Evolutionary conservation across 2,888 invertebrate species (phyloP), one percentile per base, ranked within the genome.

Genomic region (Aleiodes leptofemur): DNA sequence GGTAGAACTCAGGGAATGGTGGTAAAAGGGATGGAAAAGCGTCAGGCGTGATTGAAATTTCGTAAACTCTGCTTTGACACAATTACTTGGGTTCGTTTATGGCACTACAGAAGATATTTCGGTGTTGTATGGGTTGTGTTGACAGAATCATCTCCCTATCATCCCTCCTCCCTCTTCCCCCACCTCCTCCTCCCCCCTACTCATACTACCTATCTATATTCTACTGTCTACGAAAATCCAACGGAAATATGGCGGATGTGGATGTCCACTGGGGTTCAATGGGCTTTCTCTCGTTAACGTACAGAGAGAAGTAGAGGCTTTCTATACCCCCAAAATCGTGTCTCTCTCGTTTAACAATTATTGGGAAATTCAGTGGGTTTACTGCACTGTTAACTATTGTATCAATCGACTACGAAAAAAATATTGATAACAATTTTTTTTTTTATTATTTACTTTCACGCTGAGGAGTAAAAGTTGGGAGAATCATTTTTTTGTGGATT

Each of bases 51-150:
- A 89, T 89, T 89, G 89, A 88, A 89, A 89, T 89, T 88, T 87
- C 9, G 84, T 86, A 84, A 86, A 88, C 85, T 86, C 84, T 68
- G 84, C 89, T 89, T 89, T 89, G 89, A 88, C 87, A 87, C 89
- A 89, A 89, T 89, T 89, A 89, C 85, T 81, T 81, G 83, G 78
- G 76, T 78, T 76, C 83, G 80, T 85, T 68, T 50, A 68, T 51
- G 31, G 64, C 64, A 61, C 34, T 55, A 55, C 55, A 16, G 55
- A 56, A 73, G 73, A 73, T 73, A 59, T 73, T 38, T 29, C 73
- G 55, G 68, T 64, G 71, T 57, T 34, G 50, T n/a, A 55, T 34
- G 7, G 38, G 48, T n/a, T 38, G 31, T 9, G 11, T 50, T 48
- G 50, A 57, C 31, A 55, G 66, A 14, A n/a, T 64, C 55, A 69